phyloP scores from a whole-genome alignment of 2,797 vertebrate species.

The Poeciliopsis turneri region DNA sequence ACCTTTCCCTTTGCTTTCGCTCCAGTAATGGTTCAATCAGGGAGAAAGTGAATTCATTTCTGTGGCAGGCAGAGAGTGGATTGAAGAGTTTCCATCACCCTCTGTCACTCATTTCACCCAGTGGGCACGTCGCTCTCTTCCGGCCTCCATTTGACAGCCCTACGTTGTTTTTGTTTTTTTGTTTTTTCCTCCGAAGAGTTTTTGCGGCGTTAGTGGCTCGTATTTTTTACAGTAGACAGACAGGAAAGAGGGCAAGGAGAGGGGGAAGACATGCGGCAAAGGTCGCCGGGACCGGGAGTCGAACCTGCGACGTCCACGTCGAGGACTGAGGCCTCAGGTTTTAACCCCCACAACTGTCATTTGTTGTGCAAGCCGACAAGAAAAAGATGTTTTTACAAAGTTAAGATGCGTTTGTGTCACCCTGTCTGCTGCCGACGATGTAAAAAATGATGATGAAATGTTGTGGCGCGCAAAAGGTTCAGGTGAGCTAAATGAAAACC shows the following conservation, averaged over 20 bases:
- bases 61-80: slow-evolving; percentile 54
- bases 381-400: slow-evolving; percentile 64
- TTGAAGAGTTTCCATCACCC: slow-evolving; percentile 67
- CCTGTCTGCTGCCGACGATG: slow-evolving; percentile 35
- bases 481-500: slow-evolving; percentile 59
- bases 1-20: slow-evolving; percentile 37
- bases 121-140: slow-evolving; percentile 47
- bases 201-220: too few species aligned
- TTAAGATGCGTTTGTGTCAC: slow-evolving; percentile 53
- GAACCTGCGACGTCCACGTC: too few species aligned
- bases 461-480: slow-evolving; percentile 43
- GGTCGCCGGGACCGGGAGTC: too few species aligned
- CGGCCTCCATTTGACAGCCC: slow-evolving; percentile 46
- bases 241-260: too few species aligned
- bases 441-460: slow-evolving; percentile 32
- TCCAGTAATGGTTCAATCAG: slow-evolving; percentile 55
- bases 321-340: slow-evolving; percentile 14
- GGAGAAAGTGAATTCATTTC: slow-evolving; percentile 63
- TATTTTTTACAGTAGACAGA: too few species aligned
- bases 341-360: slow-evolving; percentile 59
- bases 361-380: slow-evolving; percentile 58
- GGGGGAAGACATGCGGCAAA: too few species aligned
- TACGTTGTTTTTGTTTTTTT: slow-evolving; percentile 17
- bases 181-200: too few species aligned
- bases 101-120: slow-evolving; percentile 66